Evolutionary conservation across 2,888 invertebrate genomes (phyloP), one percentile per base, ranked within the genome.

Genomic region (Kryphioiulus occultus): DNA sequence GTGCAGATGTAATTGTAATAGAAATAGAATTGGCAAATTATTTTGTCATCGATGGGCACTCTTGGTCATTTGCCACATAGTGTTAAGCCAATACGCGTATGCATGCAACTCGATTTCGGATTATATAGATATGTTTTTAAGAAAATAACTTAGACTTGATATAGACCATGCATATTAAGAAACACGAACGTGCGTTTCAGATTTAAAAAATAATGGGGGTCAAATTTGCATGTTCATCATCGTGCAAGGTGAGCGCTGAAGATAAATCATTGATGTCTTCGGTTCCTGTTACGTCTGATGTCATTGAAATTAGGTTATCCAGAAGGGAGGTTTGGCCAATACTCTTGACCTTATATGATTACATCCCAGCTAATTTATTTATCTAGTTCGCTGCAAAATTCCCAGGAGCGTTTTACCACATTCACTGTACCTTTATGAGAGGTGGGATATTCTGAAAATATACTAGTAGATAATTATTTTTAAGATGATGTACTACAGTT

Each of bases 311-410:
- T 78, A 30, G 78, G 78, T 78, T 78, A 78, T 30, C 78, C 30
- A 30, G 26, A 78, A 30, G 12, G 78, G 78, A 78, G 78, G 78
- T 30, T 78, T 30, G 78, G 30, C 78, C 78, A 78, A 78, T 78
- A 78, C 78, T 78, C 30, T 78, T 78, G 78, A 78, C 78, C 78
- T 78, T 78, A 35, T 39, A 68, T 30, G 30, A 78, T 78, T 78
- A 26, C 78, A 30, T 78, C 15, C 78, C 78, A 78, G 78, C 78
- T 78, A 78, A 78, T 30, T 30, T 30, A 68, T 68, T 68, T 68
- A 30, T 78, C 78, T 78, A 78, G 78, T 78, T 78, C 78, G 30
- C 78, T 26, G 30, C 9, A 30, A 78, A 78, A 30, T 78, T 78
- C 30, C 17, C 53, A 53, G 53, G 3, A 19, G n/a, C 53, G 10